phyloP scores from a whole-genome alignment of 2,888 invertebrate genomes.

The Eudasyphora cyanicolor region DNA sequence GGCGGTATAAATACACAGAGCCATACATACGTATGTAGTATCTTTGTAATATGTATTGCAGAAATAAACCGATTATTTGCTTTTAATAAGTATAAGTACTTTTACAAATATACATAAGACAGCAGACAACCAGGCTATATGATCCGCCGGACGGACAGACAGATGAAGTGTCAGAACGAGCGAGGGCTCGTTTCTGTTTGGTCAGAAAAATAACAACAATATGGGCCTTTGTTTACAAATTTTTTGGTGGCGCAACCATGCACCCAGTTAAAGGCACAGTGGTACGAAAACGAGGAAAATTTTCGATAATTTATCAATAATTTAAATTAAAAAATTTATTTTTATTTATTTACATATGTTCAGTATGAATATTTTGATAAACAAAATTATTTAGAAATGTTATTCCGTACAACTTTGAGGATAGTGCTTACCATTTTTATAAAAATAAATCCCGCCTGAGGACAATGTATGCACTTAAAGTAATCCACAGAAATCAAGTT shows the following conservation, averaged over 20 bases:
- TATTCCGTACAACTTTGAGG: too few species aligned
- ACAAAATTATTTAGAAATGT: too few species aligned
- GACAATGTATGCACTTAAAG: too few species aligned
- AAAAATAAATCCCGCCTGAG: too few species aligned
- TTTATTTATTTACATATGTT: too few species aligned
- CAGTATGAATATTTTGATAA: too few species aligned
- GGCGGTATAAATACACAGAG: background rate
- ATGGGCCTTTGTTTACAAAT: slow-evolving; percentile 59
- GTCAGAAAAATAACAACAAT: slow-evolving; percentile 52
- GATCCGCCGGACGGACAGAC: background rate
- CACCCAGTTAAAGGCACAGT: slow-evolving; percentile 14
- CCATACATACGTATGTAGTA: background rate
- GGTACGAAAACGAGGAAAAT: background rate
- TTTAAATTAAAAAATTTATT: too few species aligned
- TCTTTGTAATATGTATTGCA: background rate
- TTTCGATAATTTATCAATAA: too few species aligned
- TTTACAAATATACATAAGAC: background rate
- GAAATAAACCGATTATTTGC: slow-evolving; percentile 53
- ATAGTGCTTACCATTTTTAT: too few species aligned
- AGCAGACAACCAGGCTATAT: background rate
- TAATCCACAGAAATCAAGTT: too few species aligned
- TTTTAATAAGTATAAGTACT: slow-evolving; percentile 44
- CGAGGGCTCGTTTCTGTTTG: slow-evolving; percentile 27
- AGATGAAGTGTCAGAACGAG: slow-evolving; percentile 20
- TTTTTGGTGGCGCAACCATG: slow-evolving; percentile 53